Base-by-base conservation (phyloP, 2,113 vertebrate genomes). In the Ammodramus savannarum region DNA sequence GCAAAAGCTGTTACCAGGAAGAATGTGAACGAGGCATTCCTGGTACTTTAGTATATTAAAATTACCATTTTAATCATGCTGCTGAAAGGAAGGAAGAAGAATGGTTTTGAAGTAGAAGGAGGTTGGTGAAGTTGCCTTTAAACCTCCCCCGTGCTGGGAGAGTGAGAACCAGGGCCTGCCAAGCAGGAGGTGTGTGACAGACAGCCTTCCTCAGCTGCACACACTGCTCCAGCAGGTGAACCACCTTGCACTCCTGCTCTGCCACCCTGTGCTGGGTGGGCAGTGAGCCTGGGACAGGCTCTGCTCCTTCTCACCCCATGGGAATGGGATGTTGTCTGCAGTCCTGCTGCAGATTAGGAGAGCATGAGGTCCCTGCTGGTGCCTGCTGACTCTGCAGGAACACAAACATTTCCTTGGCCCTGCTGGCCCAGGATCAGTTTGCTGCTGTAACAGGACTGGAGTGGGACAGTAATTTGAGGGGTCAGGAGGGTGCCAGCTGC, bases 251-350 rank as follows among this genome's bases (percentile, higher is more conserved):
- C 1, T 13, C 36, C 36, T 49, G 46, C n/a, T 74, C 61, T 13
- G 4, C 31, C 72, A 69, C n/a, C 25, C n/a, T 66, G 16, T 8
- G 14, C n/a, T 18, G 11, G 49, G 46, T 9, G 65, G 49, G 20
- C 39, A 51, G 62, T 0, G 4, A 39, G 34, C 16, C 39, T 68
- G 63, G 49, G 13, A 6, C 5, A 14, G 36, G 29, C 16, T 91
- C 26, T 0, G 2, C 10, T 65, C 7, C 36, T 5, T 10, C 16
- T 81, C 3, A 1, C 5, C 22, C 20, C 26, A 0, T 15, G 16
- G 36, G 41, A 69, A 66, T 29, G 44, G 2, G 4, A 10, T 61
- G 73, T 81, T 31, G 18, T 23, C 59, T 0, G 0, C 36, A 87
- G 49, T 17, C 19, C 36, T 68, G 9, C 57, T 58, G 34, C 23